Conservation (phyloP, 2,797 vertebrate species). For the Lemur catta region DNA sequence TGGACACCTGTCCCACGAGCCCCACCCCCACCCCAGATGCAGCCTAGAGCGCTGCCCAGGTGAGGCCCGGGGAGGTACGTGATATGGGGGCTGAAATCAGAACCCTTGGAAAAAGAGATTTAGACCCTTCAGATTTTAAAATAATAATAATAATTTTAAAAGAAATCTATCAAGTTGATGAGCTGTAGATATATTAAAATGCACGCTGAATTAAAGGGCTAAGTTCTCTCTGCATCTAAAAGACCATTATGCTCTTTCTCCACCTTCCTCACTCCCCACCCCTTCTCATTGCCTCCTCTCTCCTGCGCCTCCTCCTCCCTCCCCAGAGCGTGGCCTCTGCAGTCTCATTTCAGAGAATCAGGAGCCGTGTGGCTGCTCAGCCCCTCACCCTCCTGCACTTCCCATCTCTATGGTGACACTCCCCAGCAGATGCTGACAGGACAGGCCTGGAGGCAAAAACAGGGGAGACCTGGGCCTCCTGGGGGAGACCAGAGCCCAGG, state of each 20-base stretch:
- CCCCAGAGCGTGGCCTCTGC: not conserved
- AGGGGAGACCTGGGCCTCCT: not conserved
- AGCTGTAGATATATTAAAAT: not conserved
- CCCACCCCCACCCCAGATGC: not conserved
- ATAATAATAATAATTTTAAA: not conserved
- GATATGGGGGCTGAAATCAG: not conserved
- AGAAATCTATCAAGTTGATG: not conserved
- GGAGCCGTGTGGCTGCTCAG: not conserved
- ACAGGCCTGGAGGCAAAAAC: not conserved
- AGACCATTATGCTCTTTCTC: not conserved
- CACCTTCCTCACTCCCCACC: rapidly evolving
- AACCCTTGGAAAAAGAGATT: not conserved
- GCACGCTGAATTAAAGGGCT: not conserved
- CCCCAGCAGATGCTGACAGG: not conserved
- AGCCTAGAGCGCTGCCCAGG: not conserved
- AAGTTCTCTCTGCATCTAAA: not conserved
- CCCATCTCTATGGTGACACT: not conserved
- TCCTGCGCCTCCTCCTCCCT: not conserved
- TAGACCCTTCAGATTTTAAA: not conserved
- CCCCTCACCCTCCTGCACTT: not conserved
- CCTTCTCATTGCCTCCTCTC: no score
- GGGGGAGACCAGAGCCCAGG: no score
- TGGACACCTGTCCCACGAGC: not conserved
- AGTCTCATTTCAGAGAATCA: not conserved
- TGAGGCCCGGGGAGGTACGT: not conserved